Conservation (phyloP, 2,113 vertebrate species). For the Balaeniceps rex region DNA sequence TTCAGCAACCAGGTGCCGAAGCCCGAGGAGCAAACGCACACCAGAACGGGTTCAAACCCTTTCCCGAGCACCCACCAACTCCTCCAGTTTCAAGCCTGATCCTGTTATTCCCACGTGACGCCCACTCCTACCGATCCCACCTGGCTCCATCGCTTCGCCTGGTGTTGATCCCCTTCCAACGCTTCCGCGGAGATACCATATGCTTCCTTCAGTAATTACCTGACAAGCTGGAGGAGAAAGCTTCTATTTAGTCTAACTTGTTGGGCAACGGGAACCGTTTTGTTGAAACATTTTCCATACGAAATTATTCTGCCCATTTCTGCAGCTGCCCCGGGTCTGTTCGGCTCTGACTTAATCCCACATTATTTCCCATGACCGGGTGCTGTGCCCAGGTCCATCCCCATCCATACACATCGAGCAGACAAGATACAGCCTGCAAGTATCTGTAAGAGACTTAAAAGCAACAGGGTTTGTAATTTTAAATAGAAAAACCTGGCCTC, state of each 20-base stretch:
- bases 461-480: not conserved
- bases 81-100: not conserved
- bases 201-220: slow-evolving; percentile 21
- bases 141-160: not conserved
- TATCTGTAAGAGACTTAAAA: not conserved
- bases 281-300: not conserved
- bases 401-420: not conserved
- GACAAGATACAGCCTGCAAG: not conserved
- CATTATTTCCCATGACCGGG: rapidly evolving
- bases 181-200: not conserved
- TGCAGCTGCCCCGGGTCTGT: not conserved
- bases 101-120: not conserved
- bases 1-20: not conserved
- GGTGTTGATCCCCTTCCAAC: slow-evolving; percentile 10
- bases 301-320: not conserved
- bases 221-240: not conserved
- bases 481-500: not conserved
- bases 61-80: not conserved
- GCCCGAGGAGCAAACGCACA: rapidly evolving
- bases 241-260: not conserved
- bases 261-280: not conserved
- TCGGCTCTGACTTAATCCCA: not conserved
- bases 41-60: not conserved
- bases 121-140: not conserved
- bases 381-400: not conserved